Conservation (phyloP, 2,797 vertebrate species). For the Characodon lateralis region DNA sequence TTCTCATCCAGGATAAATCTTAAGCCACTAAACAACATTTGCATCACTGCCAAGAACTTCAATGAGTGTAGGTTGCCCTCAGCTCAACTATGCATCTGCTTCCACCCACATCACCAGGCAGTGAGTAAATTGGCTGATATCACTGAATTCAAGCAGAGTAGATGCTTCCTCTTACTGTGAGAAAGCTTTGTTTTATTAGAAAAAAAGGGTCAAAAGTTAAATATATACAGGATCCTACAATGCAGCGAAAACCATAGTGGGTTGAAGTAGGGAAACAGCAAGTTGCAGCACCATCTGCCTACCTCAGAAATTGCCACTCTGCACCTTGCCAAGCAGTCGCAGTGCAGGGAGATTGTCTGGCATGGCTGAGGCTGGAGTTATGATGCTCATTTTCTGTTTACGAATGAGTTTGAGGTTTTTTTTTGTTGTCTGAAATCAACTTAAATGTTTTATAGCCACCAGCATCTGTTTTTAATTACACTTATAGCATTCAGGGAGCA, state of each 20-base stretch:
- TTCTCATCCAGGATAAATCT: neutral
- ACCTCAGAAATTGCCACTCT: slow-evolving; percentile 58
- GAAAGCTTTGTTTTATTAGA: slow-evolving; percentile 38
- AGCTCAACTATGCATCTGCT: slow-evolving; percentile 29
- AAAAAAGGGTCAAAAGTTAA: slow-evolving; percentile 9
- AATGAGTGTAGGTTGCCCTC: slow-evolving; percentile 11
- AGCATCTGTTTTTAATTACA: slow-evolving; percentile 64
- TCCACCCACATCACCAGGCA: slow-evolving; percentile 22
- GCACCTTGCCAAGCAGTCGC: slow-evolving; percentile 45
- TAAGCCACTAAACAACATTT: neutral
- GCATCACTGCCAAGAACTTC: neutral
- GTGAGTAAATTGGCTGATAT: slow-evolving; percentile 46
- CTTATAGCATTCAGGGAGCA: slow-evolving; percentile 36
- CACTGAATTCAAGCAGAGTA: slow-evolving; percentile 28
- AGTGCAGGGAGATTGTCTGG: slow-evolving; percentile 38
- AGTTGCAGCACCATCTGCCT: slow-evolving; percentile 25
- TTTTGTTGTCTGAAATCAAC: slow-evolving; percentile 53
- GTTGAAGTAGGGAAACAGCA: slow-evolving; percentile 23
- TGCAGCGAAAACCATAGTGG: slow-evolving; percentile 36
- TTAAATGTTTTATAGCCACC: slow-evolving; percentile 62
- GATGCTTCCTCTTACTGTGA: slow-evolving; percentile 24
- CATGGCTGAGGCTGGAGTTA: slow-evolving; percentile 67
- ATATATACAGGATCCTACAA: slow-evolving; percentile 21
- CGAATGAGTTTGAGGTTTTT: slow-evolving; percentile 31
- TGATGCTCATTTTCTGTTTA: slow-evolving; percentile 68